phyloP scores from a whole-genome alignment of 2,113 vertebrate genomes.

The Cephalopterus ornatus region DNA sequence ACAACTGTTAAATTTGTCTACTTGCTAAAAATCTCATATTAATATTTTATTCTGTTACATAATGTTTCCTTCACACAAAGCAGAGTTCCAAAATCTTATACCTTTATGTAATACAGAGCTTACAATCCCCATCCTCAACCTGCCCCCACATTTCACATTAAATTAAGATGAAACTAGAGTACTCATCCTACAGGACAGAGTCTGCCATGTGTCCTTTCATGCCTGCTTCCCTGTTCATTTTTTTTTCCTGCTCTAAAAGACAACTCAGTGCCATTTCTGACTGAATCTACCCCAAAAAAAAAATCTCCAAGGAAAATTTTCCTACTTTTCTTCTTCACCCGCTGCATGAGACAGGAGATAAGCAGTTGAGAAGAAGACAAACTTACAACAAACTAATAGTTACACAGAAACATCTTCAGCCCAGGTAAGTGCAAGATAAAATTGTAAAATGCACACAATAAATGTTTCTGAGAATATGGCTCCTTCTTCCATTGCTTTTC shows the following conservation, averaged over 20 bases:
- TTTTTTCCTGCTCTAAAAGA: background rate
- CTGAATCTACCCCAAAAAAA: background rate
- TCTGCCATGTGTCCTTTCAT: background rate
- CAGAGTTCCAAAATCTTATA: background rate
- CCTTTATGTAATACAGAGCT: background rate
- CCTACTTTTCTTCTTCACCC: background rate
- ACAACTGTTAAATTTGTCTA: background rate
- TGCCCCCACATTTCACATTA: background rate
- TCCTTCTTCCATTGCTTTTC: background rate
- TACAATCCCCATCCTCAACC: background rate
- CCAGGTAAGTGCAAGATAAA: background rate
- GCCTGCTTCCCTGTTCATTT: background rate
- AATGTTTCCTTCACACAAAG: background rate
- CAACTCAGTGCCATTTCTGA: background rate
- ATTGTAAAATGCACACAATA: background rate
- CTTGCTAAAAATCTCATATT: background rate
- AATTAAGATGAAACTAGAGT: background rate
- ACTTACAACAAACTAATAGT: fast-evolving
- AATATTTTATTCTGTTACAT: constrained; percentile 42
- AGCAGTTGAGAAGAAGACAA: background rate
- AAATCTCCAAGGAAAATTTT: background rate
- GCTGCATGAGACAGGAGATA: background rate
- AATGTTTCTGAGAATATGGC: background rate
- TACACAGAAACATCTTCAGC: background rate
- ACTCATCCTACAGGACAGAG: background rate